phyloP scores from a whole-genome alignment of 2,888 invertebrate species.

The Eurois occulta region DNA sequence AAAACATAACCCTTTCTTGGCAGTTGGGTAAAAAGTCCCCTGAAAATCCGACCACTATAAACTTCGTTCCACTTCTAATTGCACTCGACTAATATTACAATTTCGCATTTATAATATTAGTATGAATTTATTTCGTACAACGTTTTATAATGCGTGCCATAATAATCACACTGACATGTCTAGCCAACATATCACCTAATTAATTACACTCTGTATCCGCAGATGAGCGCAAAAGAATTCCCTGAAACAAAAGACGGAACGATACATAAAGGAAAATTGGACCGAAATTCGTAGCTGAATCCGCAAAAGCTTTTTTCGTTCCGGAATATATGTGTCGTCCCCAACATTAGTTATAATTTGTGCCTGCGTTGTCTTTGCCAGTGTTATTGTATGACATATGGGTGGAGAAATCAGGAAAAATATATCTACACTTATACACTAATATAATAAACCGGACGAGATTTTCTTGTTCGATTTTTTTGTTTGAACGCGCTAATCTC shows the following conservation, averaged over 20 bases:
- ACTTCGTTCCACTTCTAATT: too few species aligned
- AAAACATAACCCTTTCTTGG: too few species aligned
- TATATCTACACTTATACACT: background rate
- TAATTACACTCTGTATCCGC: slow-evolving; percentile 29
- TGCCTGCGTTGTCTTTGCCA: slow-evolving; percentile 22
- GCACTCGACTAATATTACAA: too few species aligned
- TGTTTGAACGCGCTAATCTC: background rate
- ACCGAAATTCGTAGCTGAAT: slow-evolving; percentile 32
- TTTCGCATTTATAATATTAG: background rate
- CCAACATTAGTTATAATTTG: slow-evolving; percentile 53
- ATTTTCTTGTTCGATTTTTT: background rate
- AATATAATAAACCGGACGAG: background rate
- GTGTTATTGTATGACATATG: slow-evolving; percentile 29
- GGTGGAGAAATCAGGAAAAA: slow-evolving; percentile 15
- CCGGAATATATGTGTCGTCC: slow-evolving; percentile 40
- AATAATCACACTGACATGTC: background rate
- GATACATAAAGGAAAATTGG: slow-evolving; percentile 16
- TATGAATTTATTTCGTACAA: background rate
- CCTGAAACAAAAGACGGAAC: slow-evolving; percentile 14
- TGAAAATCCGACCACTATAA: too few species aligned
- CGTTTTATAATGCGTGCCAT: background rate
- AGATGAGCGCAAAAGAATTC: slow-evolving; percentile 22
- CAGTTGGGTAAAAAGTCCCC: too few species aligned
- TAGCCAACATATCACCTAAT: slow-evolving; percentile 7
- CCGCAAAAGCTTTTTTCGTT: slow-evolving; percentile 27